A percentile compares a stretch with the other conserved stretches of the same genome.
phyloP scores from a whole-genome alignment of 2,888 invertebrate genomes.

The Xanthia icteritia region DNA sequence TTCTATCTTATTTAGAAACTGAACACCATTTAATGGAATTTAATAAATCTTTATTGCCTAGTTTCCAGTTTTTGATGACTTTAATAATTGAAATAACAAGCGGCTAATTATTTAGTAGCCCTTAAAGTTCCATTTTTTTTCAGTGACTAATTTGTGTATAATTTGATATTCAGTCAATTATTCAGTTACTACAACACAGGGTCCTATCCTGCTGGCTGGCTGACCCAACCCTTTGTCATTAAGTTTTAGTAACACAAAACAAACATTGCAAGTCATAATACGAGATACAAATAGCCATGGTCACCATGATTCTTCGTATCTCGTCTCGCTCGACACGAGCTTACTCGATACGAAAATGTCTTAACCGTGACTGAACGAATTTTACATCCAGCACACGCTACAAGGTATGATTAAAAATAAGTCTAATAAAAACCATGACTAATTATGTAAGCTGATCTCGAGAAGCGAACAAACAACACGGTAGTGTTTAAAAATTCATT shows the following conservation, averaged over 20 bases:
- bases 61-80: not conserved
- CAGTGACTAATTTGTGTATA: not conserved
- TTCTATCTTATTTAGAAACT: too few species aligned
- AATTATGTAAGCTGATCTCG: slow-evolving; percentile 4
- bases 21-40: not conserved
- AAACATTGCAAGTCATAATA: not conserved
- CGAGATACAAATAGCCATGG: not conserved
- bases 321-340: not conserved
- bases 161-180: not conserved
- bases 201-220: not conserved
- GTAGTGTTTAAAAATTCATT: slow-evolving; percentile 1
- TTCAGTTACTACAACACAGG: not conserved
- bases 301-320: not conserved
- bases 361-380: not conserved
- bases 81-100: not conserved
- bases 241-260: not conserved
- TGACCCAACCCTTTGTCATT: not conserved
- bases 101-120: not conserved
- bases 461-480: not conserved
- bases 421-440: slow-evolving; percentile 4
- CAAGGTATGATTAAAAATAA: slow-evolving; percentile 3
- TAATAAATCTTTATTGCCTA: not conserved
- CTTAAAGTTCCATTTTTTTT: not conserved
- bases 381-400: not conserved
- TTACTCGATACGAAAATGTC: slow-evolving; percentile 20